Conservation (phyloP, 2,888 invertebrate genomes). For the Perdita meconis region DNA sequence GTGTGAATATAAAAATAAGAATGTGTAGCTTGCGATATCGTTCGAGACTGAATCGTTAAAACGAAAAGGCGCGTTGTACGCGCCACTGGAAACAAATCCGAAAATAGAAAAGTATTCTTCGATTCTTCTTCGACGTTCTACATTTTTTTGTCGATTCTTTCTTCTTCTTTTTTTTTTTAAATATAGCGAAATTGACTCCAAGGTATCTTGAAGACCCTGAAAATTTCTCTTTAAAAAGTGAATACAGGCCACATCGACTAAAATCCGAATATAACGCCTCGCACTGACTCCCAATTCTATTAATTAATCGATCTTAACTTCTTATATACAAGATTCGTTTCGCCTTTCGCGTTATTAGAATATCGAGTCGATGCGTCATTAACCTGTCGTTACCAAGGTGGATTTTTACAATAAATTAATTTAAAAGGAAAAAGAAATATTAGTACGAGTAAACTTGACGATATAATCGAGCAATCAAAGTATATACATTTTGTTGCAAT, state of each 20-base stretch:
- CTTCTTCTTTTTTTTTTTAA: not conserved
- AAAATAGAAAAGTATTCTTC: constrained; percentile 15
- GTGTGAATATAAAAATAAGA: constrained; percentile 55
- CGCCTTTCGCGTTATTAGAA: constrained; percentile 16
- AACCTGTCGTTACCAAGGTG: constrained; percentile 1
- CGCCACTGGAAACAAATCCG: constrained; percentile 1
- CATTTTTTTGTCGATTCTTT: not conserved
- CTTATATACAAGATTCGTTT: constrained; percentile 50
- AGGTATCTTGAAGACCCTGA: constrained; percentile 24
- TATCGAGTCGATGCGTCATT: constrained; percentile 41
- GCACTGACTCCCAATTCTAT: constrained; percentile 26
- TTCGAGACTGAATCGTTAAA: constrained; percentile 22
- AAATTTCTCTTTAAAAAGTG: constrained; percentile 31
- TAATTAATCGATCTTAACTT: constrained; percentile 27
- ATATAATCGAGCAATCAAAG: no score
- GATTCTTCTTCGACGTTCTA: constrained; percentile 17
- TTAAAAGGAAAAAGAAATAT: no score
- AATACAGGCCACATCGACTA: constrained; percentile 23
- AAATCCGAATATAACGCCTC: constrained; percentile 33
- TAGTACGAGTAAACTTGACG: no score
- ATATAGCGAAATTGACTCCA: constrained; percentile 19
- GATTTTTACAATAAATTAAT: no score
- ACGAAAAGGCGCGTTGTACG: constrained; percentile 9
- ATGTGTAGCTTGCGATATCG: constrained; percentile 39
- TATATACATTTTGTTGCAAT: no score